Base-by-base conservation (phyloP, 2,888 invertebrate species). In the Julus scanicus region DNA sequence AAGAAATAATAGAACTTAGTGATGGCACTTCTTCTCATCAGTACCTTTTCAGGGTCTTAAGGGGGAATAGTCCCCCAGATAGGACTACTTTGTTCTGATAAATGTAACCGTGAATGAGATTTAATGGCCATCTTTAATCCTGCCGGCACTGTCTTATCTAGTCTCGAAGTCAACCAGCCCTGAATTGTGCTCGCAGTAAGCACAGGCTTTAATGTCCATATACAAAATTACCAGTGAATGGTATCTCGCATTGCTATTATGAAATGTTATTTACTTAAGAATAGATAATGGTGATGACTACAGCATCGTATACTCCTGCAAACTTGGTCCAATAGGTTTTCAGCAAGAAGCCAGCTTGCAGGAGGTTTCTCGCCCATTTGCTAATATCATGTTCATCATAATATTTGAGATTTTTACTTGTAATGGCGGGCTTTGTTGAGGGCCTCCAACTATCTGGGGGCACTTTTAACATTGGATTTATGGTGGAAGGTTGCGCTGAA, bases 261-360 rank as follows among this genome's bases (percentile, higher is more conserved):
- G 15, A 53, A 53, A 15, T 53, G 53, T 53, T 53, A 53, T 53
- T 53, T 53, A 11, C 15, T 53, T 53, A 15, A 15, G 53, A 53
- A 53, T 53, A 53, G 53, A 53, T 53, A 53, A 53, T 53, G 53
- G 53, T 53, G 53, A 53, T 53, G 53, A 53, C 53, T 53, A 53
- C 53, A 11, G 2, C 53, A 5, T 5, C 53, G 53, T 8, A 11
- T 53, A 6, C n/a, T 48, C 48, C 6, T 11, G 53, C 53, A 53
- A 4, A 15, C 53, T 53, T 53, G 11, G 9, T 15, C 53, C 53
- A 53, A 53, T 53, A 53, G 11, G 53, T 53, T 53, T 11, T 53
- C 6, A 15, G 53, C 4, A 44, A 44, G 44, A 6, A 44, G 6
- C 44, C 44, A 44, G 44, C 53, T 53, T 15, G 53, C 6, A 53